Evolutionary conservation across 2,113 vertebrate species (phyloP).

Genomic region (Anseranas semipalmata): DNA sequence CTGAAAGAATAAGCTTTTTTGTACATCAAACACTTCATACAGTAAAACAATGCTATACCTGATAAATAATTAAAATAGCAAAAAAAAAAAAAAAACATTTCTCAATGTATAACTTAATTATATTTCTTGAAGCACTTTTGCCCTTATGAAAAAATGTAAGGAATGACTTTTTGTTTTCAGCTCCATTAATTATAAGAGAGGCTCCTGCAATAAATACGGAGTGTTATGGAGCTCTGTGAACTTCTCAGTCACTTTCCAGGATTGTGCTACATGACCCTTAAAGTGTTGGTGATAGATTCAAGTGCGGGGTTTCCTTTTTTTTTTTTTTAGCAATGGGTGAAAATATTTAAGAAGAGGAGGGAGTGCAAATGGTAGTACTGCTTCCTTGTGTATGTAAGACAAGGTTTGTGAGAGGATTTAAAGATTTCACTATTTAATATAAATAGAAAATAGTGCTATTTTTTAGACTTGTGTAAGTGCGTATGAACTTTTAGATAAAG

Average conservation of each 20-base stretch:
- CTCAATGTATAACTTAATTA: background rate
- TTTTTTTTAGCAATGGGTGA: background rate
- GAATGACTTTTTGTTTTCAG: slow-evolving; percentile 26
- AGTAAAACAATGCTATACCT: slow-evolving; percentile 29
- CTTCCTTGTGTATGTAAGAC: background rate
- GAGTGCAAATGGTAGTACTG: background rate
- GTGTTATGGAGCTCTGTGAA: background rate
- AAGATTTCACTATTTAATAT: background rate
- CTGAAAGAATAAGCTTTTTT: slow-evolving; percentile 56
- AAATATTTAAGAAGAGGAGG: background rate
- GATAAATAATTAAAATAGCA: slow-evolving; percentile 46
- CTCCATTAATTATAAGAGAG: background rate
- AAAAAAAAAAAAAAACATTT: slow-evolving; percentile 11
- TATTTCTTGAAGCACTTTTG: background rate
- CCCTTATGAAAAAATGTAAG: background rate
- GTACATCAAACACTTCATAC: background rate
- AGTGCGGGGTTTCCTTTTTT: background rate
- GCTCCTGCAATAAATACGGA: background rate
- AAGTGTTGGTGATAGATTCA: slow-evolving; percentile 4
- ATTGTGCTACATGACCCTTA: slow-evolving; percentile 5
- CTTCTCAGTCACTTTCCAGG: background rate
- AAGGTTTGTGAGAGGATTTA: background rate
- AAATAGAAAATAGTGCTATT: background rate
- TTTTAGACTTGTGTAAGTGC: background rate
- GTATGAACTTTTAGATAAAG: background rate